Conservation (phyloP, 2,888 invertebrate species). For the Callyntrura sp. region DNA sequence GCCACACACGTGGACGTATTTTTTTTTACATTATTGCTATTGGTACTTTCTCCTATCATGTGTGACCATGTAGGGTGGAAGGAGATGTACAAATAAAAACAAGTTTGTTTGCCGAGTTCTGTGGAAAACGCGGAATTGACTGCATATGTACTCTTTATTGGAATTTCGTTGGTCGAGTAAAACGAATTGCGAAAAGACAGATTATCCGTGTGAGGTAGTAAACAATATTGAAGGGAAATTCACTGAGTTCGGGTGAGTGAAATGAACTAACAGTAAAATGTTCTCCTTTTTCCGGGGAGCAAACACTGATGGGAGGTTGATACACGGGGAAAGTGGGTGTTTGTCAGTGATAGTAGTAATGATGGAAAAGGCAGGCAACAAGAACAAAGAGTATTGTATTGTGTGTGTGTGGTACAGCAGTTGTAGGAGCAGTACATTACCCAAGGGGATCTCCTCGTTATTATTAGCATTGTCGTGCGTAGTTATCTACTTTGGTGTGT, state of each 20-base stretch:
- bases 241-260: no score
- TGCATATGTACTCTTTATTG: no score
- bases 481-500: slow-evolving; percentile 53
- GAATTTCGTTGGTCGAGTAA: no score
- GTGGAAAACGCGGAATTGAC: no score
- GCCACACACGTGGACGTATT: not conserved
- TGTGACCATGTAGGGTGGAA: not conserved
- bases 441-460: slow-evolving; percentile 51
- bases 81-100: no score
- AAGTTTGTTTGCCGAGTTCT: no score
- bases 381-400: not conserved
- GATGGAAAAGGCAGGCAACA: not conserved
- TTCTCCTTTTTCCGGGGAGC: not conserved
- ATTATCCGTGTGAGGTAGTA: slow-evolving; percentile 33
- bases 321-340: no score
- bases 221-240: slow-evolving; percentile 24
- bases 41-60: not conserved
- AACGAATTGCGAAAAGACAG: no score
- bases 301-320: not conserved
- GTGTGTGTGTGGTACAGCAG: no score
- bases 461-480: slow-evolving; percentile 66
- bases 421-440: slow-evolving; percentile 52
- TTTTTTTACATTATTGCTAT: not conserved
- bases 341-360: not conserved
- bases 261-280: not conserved